Evolutionary conservation across 2,888 invertebrate genomes (phyloP), one percentile per base, ranked within the genome.

Genomic region (Polydrusus cervinus): DNA sequence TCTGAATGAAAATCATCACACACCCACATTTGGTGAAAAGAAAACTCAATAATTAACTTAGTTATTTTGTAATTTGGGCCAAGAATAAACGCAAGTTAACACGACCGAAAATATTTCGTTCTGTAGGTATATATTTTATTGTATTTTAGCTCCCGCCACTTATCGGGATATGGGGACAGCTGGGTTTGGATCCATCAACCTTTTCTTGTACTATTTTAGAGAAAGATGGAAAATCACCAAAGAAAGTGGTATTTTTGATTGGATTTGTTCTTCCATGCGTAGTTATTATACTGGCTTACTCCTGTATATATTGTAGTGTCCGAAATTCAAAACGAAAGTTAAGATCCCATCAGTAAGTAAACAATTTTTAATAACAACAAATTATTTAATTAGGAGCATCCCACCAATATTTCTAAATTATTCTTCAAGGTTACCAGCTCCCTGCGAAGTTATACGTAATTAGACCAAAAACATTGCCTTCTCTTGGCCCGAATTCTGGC

Each of bases 131-230:
- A 25, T 25, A 10, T 20, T 38, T 43, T 49, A 38, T 53, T 74
- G 65, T 77, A 0, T 87, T 89, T 30, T 88, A 95, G 90, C 86
- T 95, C 25, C 95, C 95, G 5, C 94, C 96, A 0, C 88, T 95
- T 20, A 86, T 95, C 10, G 95, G 93, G 67, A 87, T 94, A 16
- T 97, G 96, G 96, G 97, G 97, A 14, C 91, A 91, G 80, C 89
- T 97, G 77, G 97, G 96, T 0, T 88, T 96, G 45, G 93, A 96
- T 80, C 89, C 90, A 34, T 89, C 91, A 18, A 95, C 96, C 1
- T 97, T 96, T 86, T 96, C 96, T 0, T 97, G 97, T 86, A 97
- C 97, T 20, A 96, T 97, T 80, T 89, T 96, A 62, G 90, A 91
- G 78, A 93, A 94, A 83, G 89, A 94, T 83, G 94, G 93, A 49